Base-by-base conservation (phyloP, 92 coral and sea anemone species). In the Epizoanthus rinbou region DNA sequence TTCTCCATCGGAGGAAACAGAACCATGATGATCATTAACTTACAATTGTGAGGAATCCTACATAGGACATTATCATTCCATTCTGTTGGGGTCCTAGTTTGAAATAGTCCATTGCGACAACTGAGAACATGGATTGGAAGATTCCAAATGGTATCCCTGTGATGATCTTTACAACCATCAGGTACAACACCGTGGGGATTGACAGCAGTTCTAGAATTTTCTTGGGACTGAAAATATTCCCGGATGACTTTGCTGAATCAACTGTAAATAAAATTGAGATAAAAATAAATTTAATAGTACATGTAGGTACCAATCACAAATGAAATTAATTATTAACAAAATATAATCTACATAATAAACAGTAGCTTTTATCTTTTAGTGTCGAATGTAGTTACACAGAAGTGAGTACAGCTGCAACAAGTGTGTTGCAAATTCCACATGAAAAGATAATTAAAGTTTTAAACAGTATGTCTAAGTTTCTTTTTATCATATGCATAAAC, bases 81-180 rank as follows among this genome's bases (percentile, higher is more conserved):
- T 96, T 94, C 23, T 96, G 97, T 15, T 92, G 98, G 9, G 99
- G 96, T 63, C 90, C 97, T 84, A 96, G 79, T 82, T 94, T 90
- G 80, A 96, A 96, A 67, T 87, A 91, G 52, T 96, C 95, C 92
- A 94, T 94, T 45, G 97, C 91, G 22, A 96, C 98, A 64, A 92
- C 60, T 18, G 99, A 83, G 72, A 96, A 96, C 99, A 96, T 96
- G 17, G 99, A 96, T 69, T 96, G 98, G 58, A 96, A 96, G 60
- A 96, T 83, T 15, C 99, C 99, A 75, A 96, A 94, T 33, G 99
- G 99, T 9, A 96, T 64, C 3, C 94, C 98, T 3, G 96, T 90
- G 64, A 87, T 78, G 9, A 96, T 68, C 81, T 92, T 96, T 25
- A 96, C 82, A 0, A 89, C 52, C 57, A 94, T 85, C 75, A 96